These are phyloP conservation scores for Polyergus mexicanus DNA, from an alignment of 1,140 invertebrate genomes.

Conservation along the genomic window DNA sequence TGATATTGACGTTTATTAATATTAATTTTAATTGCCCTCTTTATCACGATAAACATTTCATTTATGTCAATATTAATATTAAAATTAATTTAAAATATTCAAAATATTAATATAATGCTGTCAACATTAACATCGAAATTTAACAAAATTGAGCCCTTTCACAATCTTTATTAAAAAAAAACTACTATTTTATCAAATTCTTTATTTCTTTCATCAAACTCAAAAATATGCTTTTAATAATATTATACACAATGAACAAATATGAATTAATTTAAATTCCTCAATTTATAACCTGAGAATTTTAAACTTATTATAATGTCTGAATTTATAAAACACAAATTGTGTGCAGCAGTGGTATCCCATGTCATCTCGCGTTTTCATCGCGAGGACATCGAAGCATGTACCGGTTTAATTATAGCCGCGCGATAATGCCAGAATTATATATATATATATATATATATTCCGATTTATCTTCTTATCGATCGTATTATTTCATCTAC, in stretches of 20 bases:
- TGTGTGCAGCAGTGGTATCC: neutral
- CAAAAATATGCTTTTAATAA: neutral
- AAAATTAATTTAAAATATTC: too few species aligned
- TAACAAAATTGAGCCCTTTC: neutral
- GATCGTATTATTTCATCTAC: constrained; percentile 38
- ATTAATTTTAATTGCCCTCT: neutral
- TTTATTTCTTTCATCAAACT: neutral
- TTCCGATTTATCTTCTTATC: constrained; percentile 50
- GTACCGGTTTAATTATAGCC: constrained; percentile 40
- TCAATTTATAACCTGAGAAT: neutral
- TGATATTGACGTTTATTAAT: neutral
- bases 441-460: constrained; percentile 44
- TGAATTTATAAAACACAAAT: constrained; percentile 16
- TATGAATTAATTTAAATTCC: neutral
- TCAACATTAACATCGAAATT: neutral
- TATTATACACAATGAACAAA: neutral
- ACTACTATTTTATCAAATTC: neutral
- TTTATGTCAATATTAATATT: neutral
- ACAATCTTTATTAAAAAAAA: neutral
- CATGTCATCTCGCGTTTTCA: constrained; percentile 3
- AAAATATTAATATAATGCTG: too few species aligned
- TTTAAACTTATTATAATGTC: neutral
- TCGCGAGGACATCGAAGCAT: constrained; percentile 29
- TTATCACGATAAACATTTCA: neutral
- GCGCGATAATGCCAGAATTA: constrained; percentile 40